Percentiles rank a stretch among this genome's conserved stretches.
phyloP scores from a whole-genome alignment of 2,888 invertebrate genomes.

The Pterostichus madidus region DNA sequence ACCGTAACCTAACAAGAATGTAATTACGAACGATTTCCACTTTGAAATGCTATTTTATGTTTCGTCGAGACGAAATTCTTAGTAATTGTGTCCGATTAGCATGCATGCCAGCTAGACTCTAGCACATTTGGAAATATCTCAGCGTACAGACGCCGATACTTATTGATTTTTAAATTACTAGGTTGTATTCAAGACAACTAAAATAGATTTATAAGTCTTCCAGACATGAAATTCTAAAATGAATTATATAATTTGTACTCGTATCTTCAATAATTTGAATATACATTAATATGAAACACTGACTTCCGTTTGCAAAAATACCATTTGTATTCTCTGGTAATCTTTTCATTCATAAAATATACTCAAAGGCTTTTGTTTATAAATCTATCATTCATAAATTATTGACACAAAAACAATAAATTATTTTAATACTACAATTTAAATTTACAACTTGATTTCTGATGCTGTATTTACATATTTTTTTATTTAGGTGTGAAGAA shows the following conservation, averaged over 20 bases:
- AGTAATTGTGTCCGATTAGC: slow-evolving; percentile 37
- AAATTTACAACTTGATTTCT: background rate
- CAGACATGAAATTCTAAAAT: background rate
- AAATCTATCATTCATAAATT: slow-evolving; percentile 26
- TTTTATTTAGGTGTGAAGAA: background rate
- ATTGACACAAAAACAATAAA: slow-evolving; percentile 3
- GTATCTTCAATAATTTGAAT: background rate
- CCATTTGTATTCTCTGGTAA: slow-evolving; percentile 17
- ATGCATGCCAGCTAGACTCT: slow-evolving; percentile 34
- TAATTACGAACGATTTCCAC: slow-evolving; percentile 23
- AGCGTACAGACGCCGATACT: slow-evolving; percentile 26
- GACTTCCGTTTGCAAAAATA: slow-evolving; percentile 22
- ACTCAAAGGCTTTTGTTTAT: background rate
- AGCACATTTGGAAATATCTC: slow-evolving; percentile 58
- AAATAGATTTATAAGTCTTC: slow-evolving; percentile 35
- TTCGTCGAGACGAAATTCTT: slow-evolving; percentile 53
- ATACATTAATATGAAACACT: too few relatives aligned
- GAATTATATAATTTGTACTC: slow-evolving; percentile 32
- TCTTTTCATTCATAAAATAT: slow-evolving; percentile 22
- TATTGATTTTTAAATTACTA: slow-evolving; percentile 49
- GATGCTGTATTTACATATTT: background rate
- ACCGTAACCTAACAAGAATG: slow-evolving; percentile 26
- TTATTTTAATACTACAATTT: background rate
- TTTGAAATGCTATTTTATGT: background rate
- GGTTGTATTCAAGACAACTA: slow-evolving; percentile 13